phyloP scores from a whole-genome alignment of 2,113 vertebrate genomes.

The Rhea americana region DNA sequence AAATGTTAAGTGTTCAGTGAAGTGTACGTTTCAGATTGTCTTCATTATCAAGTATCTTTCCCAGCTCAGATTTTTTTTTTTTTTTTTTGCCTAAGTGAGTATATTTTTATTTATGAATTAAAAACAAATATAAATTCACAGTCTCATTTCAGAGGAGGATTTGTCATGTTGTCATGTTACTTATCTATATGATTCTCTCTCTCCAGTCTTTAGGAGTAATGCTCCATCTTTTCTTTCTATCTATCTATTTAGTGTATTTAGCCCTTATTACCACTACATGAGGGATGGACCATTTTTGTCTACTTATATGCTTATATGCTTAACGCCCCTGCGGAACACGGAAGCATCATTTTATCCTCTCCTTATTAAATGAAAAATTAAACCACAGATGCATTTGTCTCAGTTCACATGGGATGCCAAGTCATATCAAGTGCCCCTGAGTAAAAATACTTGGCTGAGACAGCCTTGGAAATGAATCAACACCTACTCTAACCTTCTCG shows the following conservation, averaged over 20 bases:
- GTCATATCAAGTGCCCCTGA: not conserved
- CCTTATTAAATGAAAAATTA: not conserved
- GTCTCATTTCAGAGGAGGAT: not conserved
- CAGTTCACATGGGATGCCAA: not conserved
- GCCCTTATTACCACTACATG: not conserved
- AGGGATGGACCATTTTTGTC: not conserved
- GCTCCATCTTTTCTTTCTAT: not conserved
- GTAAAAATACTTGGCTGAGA: not conserved
- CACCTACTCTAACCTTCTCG: not conserved
- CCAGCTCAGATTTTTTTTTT: not conserved
- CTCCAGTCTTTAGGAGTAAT: not conserved
- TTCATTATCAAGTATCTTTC: slow-evolving; percentile 1
- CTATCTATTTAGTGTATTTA: not conserved
- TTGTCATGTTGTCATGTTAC: not conserved
- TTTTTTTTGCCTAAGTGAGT: not conserved
- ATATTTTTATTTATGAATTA: not conserved
- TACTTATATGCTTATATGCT: not conserved
- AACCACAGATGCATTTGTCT: not conserved
- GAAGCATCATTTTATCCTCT: not conserved
- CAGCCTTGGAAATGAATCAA: not conserved
- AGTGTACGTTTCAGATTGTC: slow-evolving; percentile 22
- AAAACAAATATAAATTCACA: not conserved
- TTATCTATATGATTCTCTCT: not conserved
- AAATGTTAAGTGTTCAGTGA: slow-evolving; percentile 15
- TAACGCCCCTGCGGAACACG: not conserved